These are phyloP conservation scores for Heptranchias perlo DNA, from an alignment of 2,113 vertebrate species.

Conservation along the genomic window DNA sequence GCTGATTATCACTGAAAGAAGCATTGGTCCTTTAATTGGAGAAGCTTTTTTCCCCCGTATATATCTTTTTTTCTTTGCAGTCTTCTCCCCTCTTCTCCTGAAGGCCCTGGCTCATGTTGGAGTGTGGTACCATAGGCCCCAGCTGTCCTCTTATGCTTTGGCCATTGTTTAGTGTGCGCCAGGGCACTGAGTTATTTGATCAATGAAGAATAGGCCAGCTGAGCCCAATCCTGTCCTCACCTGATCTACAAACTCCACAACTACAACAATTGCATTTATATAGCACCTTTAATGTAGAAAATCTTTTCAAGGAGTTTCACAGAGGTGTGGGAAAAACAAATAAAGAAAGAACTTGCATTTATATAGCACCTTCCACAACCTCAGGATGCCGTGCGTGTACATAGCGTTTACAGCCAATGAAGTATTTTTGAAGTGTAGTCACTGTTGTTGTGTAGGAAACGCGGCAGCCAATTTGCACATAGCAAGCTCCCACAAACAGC, in stretches of 20 bases:
- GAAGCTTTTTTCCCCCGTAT: background rate
- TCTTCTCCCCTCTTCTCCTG: background rate
- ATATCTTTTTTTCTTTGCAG: background rate
- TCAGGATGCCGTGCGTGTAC: background rate
- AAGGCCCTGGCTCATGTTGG: background rate
- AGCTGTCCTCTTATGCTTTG: background rate
- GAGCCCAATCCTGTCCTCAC: background rate
- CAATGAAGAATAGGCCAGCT: background rate
- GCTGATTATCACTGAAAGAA: background rate
- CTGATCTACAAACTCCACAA: background rate
- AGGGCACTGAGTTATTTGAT: background rate
- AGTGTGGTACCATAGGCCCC: background rate
- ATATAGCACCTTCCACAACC: background rate
- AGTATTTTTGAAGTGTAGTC: background rate
- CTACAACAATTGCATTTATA: background rate
- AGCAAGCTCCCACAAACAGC: background rate
- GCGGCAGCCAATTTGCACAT: background rate
- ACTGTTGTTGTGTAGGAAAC: background rate
- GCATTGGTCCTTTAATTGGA: background rate
- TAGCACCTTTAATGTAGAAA: background rate
- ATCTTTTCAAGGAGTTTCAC: background rate
- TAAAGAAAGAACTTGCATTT: background rate
- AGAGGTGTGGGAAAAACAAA: background rate
- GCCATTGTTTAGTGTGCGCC: background rate
- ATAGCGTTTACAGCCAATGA: background rate